phyloP scores from a whole-genome alignment of 1,140 invertebrate genomes.

The Anastrepha ludens region DNA sequence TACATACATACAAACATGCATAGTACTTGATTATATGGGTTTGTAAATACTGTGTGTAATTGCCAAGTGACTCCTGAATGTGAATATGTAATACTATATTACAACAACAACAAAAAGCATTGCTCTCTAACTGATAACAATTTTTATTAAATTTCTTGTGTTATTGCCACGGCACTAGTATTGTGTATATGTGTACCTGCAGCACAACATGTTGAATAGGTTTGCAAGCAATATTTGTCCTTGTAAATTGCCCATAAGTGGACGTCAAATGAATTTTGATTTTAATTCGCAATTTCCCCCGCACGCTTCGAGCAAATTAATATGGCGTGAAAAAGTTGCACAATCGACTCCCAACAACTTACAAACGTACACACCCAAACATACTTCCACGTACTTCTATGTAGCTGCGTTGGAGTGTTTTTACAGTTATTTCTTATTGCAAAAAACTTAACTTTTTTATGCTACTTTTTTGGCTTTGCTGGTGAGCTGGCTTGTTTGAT shows the following conservation, averaged over 20 bases:
- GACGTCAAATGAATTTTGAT: slow-evolving; percentile 38
- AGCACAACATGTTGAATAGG: not conserved
- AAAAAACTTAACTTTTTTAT: not conserved
- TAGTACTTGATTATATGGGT: not conserved
- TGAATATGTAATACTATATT: not conserved
- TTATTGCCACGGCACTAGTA: not conserved
- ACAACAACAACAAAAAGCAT: not conserved
- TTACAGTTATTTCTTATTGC: not conserved
- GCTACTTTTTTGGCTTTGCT: not conserved
- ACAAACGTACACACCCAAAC: not conserved
- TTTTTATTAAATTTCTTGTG: slow-evolving; percentile 43
- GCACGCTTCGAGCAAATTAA: slow-evolving; percentile 10
- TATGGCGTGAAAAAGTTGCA: slow-evolving; percentile 9
- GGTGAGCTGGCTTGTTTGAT: too few species aligned
- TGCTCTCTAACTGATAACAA: not conserved
- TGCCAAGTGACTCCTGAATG: not conserved
- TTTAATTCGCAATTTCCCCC: slow-evolving; percentile 46
- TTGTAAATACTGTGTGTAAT: not conserved
- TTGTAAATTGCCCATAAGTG: slow-evolving; percentile 31
- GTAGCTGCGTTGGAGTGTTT: not conserved
- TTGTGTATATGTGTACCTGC: not conserved
- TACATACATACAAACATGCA: not conserved
- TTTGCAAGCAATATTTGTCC: not conserved
- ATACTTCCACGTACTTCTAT: not conserved
- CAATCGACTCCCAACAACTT: not conserved